Percentiles rank a stretch among this genome's conserved stretches.
These are phyloP conservation scores for Drosophila teissieri DNA, from an alignment of 1,140 invertebrate genomes.

Conservation along the genomic window DNA sequence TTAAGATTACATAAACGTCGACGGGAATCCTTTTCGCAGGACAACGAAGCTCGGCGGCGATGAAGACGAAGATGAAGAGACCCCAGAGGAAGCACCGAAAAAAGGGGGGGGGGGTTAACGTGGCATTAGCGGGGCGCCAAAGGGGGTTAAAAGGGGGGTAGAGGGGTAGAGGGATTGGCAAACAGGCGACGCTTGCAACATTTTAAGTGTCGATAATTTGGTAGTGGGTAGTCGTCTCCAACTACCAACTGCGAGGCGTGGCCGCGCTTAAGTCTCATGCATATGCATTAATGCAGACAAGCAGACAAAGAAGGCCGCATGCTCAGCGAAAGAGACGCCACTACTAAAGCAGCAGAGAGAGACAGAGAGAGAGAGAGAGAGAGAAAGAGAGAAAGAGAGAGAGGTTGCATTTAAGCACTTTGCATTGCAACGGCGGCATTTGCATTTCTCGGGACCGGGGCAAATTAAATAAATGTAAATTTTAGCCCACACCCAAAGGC, in stretches of 20 bases:
- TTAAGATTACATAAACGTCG: constrained; percentile 79
- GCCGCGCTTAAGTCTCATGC: constrained; percentile 57
- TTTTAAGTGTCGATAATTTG: constrained; percentile 81
- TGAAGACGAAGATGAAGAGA: constrained; percentile 8
- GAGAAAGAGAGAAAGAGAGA: not conserved
- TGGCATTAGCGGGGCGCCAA: not conserved
- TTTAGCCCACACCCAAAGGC: constrained; percentile 2
- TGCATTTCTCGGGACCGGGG: constrained; percentile 28
- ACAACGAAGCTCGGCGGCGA: constrained; percentile 31
- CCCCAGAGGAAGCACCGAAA: not conserved
- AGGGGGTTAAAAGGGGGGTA: not conserved
- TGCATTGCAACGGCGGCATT: constrained; percentile 31
- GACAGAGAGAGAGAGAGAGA: too few relatives aligned
- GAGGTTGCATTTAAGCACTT: constrained; percentile 17
- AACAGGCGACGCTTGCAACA: constrained; percentile 72
- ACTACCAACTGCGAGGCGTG: constrained; percentile 19
- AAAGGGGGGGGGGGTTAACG: not conserved
- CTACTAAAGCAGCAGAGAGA: not conserved
- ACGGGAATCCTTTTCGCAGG: constrained; percentile 52
- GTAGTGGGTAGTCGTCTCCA: constrained; percentile 6
- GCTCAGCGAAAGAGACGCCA: not conserved
- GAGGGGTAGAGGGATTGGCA: not conserved
- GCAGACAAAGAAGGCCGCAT: constrained; percentile 32
- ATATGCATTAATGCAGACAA: constrained; percentile 65
- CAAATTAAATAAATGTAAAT: constrained; percentile 48